Base-by-base conservation (phyloP, 2,113 vertebrate genomes). In the Mixornis gularis region DNA sequence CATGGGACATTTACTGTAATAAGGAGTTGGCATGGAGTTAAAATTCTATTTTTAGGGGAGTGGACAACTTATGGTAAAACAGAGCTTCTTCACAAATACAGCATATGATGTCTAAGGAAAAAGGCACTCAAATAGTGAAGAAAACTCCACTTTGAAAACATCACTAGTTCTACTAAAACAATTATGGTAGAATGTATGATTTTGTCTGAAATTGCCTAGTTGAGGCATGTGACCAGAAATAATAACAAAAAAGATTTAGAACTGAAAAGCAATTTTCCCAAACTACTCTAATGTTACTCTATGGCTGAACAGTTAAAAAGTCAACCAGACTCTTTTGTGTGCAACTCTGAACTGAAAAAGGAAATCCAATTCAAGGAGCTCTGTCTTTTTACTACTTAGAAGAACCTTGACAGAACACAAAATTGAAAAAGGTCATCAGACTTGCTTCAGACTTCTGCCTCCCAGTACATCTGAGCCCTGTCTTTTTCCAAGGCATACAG, bases 281-380 rank as follows among this genome's bases (percentile, higher is more conserved):
- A 56, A 70, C 68, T 96, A 98, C 98, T 97, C 97, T 98, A 89
- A 99, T 97, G 89, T 97, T 97, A 85, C 98, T 98, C 98, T 98
- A 98, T 65, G 97, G 96, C 40, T 97, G 97, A 79, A 97, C 27
- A 66, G 97, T 98, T 79, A 99, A 96, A 93, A 99, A 98, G 56
- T 97, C 96, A 63, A 98, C 95, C 41, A 98, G 98, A 89, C 97
- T 98, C 82, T 70, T 79, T 81, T 93, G 34, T 96, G 85, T 60
- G 98, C 97, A 89, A 98, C 89, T 68, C 97, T 96, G 93, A 98
- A 98, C 36, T 59, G 90, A 85, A 98, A 96, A 41, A 98, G 95
- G 94, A 99, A 98, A 96, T 98, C 96, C 95, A 99, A 43, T 93
- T 99, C 98, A 44, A 97, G 79, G 43, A 94, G 92, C 76, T 98